These are phyloP conservation scores for Linepithema humile DNA, from an alignment of 1,140 invertebrate genomes.

Conservation along the genomic window DNA sequence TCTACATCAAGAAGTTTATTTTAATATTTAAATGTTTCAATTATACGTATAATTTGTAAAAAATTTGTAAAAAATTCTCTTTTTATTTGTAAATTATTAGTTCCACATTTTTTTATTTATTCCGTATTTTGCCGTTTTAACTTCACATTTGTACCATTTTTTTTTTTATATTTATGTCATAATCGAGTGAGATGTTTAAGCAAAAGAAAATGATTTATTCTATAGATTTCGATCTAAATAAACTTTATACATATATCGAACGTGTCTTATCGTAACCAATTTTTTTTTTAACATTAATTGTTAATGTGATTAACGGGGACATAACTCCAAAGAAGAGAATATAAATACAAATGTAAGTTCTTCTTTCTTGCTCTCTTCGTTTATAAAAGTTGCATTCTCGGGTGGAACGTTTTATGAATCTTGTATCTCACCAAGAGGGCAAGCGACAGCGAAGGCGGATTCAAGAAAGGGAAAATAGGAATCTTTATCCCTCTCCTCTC, in stretches of 20 bases:
- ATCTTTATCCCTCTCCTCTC: not conserved
- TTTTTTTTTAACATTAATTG: slow-evolving; percentile 61
- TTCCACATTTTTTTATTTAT: not conserved
- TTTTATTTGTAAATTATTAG: not conserved
- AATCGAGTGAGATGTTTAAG: too few species aligned
- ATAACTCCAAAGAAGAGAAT: slow-evolving; percentile 29
- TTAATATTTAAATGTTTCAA: not conserved
- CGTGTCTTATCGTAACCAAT: not conserved
- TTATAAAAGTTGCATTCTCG: slow-evolving; percentile 73
- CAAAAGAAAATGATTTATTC: too few species aligned
- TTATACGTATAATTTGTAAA: not conserved
- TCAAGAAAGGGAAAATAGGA: not conserved
- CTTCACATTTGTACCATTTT: not conserved
- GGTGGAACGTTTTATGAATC: slow-evolving; percentile 65
- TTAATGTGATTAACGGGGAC: slow-evolving; percentile 66
- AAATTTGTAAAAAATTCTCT: not conserved
- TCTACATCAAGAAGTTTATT: not conserved
- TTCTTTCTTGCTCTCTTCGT: slow-evolving; percentile 29
- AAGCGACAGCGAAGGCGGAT: not conserved
- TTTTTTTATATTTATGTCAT: not conserved
- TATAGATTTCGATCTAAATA: not conserved
- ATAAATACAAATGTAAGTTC: slow-evolving; percentile 66
- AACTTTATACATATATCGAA: not conserved
- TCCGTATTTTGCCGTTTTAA: not conserved
- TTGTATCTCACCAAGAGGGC: slow-evolving; percentile 63